Evolutionary conservation across 2,888 invertebrate genomes (phyloP), one percentile per base, ranked within the genome.

Genomic region (Apodemia duryi): DNA sequence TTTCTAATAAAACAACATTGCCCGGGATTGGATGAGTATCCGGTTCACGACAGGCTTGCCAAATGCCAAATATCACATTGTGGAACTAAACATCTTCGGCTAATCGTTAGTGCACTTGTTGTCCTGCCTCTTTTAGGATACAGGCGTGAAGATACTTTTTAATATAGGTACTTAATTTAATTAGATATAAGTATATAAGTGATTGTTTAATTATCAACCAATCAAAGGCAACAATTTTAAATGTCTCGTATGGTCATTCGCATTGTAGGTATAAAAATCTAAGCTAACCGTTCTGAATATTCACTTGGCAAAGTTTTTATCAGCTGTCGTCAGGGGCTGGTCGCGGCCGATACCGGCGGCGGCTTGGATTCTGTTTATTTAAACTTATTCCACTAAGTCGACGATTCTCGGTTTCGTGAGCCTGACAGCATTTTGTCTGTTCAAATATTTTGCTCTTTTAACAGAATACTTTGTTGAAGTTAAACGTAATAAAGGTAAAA

Each of bases 321-420:
- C 80, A 74, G 75, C 63, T 67, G 65, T 65, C 72, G 74, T 75
- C 79, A 78, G 78, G 73, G 78, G 72, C 75, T 75, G 78, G 73
- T 67, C 73, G 71, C 75, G 71, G 69, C 74, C 74, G 81, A 79
- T 81, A 81, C 72, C 69, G 73, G 70, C 69, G 70, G 70, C 66
- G 46, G 67, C 71, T 70, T 67, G 77, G 73, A 74, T 74, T 74
- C 71, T 72, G 76, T 75, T 77, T 79, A 76, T 78, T 81, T 78
- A 73, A 81, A 83, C 81, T 82, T 78, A 72, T 76, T 75, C 32
- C 75, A 75, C 75, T 77, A 62, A 62, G 28, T 46, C 32, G 49
- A 13, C 29, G 62, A 43, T 46, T 46, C 49, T 62, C 6, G 11
- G 11, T 57, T 13, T 28, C 29, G 29, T 11, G 54, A 32, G 13